Evolutionary conservation across 2,888 invertebrate species (phyloP), one percentile per base, ranked within the genome.

Genomic region (Sycophila texana): DNA sequence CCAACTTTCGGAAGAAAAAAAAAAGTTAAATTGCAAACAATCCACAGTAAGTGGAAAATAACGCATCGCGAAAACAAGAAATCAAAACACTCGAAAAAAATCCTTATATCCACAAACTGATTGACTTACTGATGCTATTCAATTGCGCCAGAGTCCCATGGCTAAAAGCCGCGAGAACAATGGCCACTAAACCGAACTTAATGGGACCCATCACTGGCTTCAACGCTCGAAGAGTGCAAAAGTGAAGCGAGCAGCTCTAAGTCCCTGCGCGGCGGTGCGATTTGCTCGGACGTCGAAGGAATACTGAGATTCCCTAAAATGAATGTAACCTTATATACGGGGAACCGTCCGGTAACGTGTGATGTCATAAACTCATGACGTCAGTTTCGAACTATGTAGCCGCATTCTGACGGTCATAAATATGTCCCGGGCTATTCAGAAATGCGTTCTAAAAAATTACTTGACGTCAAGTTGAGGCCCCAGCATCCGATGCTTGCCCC

Each of bases 231-330:
- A 26, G 53, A 26, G 53, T 10, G 10, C 7, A 39, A 7, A 39
- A 39, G 39, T 39, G 39, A 39, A 58, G 26, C 26, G 55, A 47
- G 26, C 18, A 14, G 53, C 16, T 16, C 68, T 14, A 16, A 68
- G 53, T 68, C 63, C 16, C 30, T 30, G 5, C 79, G 79, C 66
- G 58, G 30, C 55, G 66, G 47, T 66, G 71, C 16, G 53, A 61
- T 22, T 20, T 58, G 73, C n/a, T 26, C 76, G 47, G 63, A 61
- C 26, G n/a, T n/a, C 66, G 12, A 57, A 57, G 20, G 58, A 55
- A 72, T 57, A 81, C 81, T 81, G 81, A 77, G 57, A 58, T 67
- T 78, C 77, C 81, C 81, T 78, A 81, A 63, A 80, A 74, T 66
- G 72, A 66, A 67, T 60, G 60, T 60, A 67, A 81, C 74, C 81